Evolutionary conservation across 2,113 vertebrate genomes (phyloP).

Genomic region (Indicator maculatus): DNA sequence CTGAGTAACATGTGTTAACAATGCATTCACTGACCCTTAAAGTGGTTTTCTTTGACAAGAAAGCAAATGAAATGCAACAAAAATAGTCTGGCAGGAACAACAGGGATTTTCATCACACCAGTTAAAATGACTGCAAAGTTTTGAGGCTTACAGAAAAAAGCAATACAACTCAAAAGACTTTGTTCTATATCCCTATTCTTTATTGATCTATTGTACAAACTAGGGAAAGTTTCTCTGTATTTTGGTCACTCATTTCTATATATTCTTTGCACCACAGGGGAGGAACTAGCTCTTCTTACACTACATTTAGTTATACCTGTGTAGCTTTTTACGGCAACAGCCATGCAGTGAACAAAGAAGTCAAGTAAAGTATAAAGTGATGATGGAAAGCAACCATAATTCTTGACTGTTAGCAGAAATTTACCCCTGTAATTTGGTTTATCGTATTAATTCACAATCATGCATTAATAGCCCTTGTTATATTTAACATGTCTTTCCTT

Average conservation of each 20-base stretch:
- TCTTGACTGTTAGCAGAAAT: neutral
- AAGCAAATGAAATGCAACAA: neutral
- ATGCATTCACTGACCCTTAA: neutral
- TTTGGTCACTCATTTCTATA: neutral
- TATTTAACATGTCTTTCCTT: neutral
- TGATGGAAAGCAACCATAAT: neutral
- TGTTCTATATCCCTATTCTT: neutral
- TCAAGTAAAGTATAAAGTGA: neutral
- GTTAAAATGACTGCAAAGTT: neutral
- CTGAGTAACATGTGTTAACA: neutral
- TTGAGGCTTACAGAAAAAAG: neutral
- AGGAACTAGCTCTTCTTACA: neutral
- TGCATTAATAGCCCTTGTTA: neutral
- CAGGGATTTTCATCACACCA: neutral
- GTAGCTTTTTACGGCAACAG: neutral
- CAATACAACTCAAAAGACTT: neutral
- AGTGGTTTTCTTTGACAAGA: neutral
- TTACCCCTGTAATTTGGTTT: neutral
- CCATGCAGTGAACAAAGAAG: neutral
- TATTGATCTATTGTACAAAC: neutral
- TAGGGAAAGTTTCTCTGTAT: neutral
- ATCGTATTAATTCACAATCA: neutral
- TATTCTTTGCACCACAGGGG: neutral
- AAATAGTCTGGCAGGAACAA: neutral
- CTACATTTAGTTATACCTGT: neutral